Conservation (phyloP, 2,888 invertebrate genomes). For the Clitarchus hookeri region DNA sequence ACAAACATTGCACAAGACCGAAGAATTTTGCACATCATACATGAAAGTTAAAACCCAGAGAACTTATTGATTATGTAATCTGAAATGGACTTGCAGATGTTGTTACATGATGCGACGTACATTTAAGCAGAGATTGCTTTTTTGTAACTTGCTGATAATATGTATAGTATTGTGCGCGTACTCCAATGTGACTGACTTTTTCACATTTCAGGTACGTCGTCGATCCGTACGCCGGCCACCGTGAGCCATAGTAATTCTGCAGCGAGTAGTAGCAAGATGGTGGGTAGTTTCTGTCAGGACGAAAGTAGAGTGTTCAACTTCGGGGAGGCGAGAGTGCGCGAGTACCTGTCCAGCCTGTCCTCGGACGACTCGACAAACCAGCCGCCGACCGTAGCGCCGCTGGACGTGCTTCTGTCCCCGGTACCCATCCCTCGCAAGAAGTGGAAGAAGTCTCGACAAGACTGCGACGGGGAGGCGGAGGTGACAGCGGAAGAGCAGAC, state of each 20-base stretch:
- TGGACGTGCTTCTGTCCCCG: neutral
- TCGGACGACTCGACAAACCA: slow-evolving; percentile 48
- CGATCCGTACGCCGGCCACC: slow-evolving; percentile 48
- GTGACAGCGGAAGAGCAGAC: neutral
- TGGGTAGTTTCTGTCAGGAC: slow-evolving; percentile 47
- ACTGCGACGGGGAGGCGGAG: neutral
- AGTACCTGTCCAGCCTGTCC: slow-evolving; percentile 58
- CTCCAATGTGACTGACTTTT: neutral
- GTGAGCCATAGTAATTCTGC: slow-evolving; percentile 38
- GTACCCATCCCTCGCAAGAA: slow-evolving; percentile 17
- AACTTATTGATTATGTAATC: too few species aligned
- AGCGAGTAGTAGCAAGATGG: slow-evolving; percentile 28
- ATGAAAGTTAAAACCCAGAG: too few species aligned
- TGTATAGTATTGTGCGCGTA: neutral
- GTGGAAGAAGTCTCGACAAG: slow-evolving; percentile 26
- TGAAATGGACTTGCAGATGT: too few species aligned
- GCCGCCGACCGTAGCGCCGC: neutral
- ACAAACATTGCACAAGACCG: too few species aligned
- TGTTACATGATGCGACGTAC: too few species aligned
- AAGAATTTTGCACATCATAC: too few species aligned
- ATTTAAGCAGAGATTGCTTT: too few species aligned
- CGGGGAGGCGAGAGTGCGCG: slow-evolving; percentile 57
- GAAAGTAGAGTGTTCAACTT: slow-evolving; percentile 56
- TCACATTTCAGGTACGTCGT: slow-evolving; percentile 47
- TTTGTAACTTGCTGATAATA: too few species aligned